phyloP scores from a whole-genome alignment of 2,888 invertebrate species.

The Nymphalis c-album region DNA sequence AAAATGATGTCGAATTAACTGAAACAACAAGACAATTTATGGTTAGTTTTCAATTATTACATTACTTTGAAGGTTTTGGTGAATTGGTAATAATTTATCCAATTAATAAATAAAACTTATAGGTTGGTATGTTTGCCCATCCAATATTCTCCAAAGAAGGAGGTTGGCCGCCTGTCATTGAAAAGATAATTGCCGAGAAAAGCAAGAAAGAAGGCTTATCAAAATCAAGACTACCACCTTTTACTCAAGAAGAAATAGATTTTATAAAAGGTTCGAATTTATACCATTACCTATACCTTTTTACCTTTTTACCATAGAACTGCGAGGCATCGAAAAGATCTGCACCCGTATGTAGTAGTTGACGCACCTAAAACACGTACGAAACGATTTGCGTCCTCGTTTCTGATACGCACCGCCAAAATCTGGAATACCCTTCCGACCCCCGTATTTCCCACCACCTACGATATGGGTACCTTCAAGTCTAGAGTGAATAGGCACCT shows the following conservation, averaged over 20 bases:
- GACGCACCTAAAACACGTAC: too few species aligned
- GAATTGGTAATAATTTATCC: neutral
- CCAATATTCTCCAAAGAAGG: slow-evolving; percentile 55
- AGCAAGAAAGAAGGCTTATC: slow-evolving; percentile 47
- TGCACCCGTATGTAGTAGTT: too few species aligned
- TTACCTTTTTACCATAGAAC: too few species aligned
- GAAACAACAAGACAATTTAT: neutral
- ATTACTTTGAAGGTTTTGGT: neutral
- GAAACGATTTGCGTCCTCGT: too few species aligned
- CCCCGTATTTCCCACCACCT: too few species aligned
- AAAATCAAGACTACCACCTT: slow-evolving; percentile 49
- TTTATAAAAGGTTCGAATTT: slow-evolving; percentile 46
- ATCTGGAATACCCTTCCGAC: too few species aligned
- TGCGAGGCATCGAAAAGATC: too few species aligned
- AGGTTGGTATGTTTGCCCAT: slow-evolving; percentile 53
- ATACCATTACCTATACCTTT: too few species aligned
- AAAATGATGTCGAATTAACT: neutral
- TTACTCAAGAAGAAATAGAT: slow-evolving; percentile 51
- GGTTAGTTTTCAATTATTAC: neutral
- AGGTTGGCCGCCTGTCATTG: slow-evolving; percentile 56
- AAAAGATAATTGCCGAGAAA: slow-evolving; percentile 47
- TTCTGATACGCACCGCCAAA: too few species aligned
- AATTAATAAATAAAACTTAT: slow-evolving; percentile 19
- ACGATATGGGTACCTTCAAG: too few species aligned
- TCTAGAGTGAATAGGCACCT: too few species aligned